Evolutionary conservation across 2,888 invertebrate species (phyloP), one percentile per base, ranked within the genome.

Genomic region (Odontocolon sp.): DNA sequence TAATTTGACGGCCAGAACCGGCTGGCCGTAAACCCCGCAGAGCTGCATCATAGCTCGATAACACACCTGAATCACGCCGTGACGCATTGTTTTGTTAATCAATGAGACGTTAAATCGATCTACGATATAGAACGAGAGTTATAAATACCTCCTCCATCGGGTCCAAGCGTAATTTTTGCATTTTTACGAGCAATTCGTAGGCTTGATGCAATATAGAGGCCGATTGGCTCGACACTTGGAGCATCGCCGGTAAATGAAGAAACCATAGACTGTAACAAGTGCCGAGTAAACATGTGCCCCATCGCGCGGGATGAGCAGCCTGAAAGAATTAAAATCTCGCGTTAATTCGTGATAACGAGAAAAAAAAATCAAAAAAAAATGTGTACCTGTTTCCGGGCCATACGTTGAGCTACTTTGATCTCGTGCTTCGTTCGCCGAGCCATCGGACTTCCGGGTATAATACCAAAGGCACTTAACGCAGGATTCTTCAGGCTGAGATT

Each of bases 31-130:
- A 80, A 96, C 95, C 3, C 99, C 98, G 91, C 99, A 99, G 21
- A 99, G 92, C 91, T 99, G 98, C 97, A 99, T 98, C 95, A 99
- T 96, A 61, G 99, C 96, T 75, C 99, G 94, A 91, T 99, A 99
- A 91, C 99, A 99, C 59, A 99, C 97, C 95, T 94, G 82, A 42
- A 84, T 66, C 16, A 42, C 33, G 50, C 23, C 16, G 9, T 14
- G 8, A 57, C n/a, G n/a, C n/a, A n/a, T n/a, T n/a, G n/a, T n/a
- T n/a, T n/a, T n/a, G n/a, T n/a, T n/a, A n/a, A n/a, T n/a, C n/a
- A n/a, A n/a, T n/a, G n/a, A n/a, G n/a, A n/a, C n/a, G n/a, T n/a
- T n/a, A n/a, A n/a, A n/a, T n/a, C n/a, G n/a, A n/a, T n/a, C n/a
- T n/a, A n/a, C n/a, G n/a, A n/a, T n/a, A n/a, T n/a, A n/a, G n/a